phyloP scores from a whole-genome alignment of 2,888 invertebrate species.

The Drosophila sordidapex region DNA sequence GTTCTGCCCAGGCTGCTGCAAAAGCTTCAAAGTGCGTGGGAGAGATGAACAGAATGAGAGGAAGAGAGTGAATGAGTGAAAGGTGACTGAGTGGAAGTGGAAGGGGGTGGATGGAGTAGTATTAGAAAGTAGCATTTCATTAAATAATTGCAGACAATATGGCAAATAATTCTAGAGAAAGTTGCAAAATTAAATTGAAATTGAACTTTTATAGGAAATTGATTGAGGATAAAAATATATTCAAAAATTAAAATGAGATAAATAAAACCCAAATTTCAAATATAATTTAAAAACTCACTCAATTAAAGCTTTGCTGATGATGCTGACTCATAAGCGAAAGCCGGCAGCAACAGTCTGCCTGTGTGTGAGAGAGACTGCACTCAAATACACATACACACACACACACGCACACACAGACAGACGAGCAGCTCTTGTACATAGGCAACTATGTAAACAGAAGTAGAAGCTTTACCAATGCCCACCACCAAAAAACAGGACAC shows the following conservation, averaged over 20 bases:
- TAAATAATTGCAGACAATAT: slow-evolving; percentile 10
- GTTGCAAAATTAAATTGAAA: neutral
- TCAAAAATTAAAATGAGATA: neutral
- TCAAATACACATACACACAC: slow-evolving; percentile 14
- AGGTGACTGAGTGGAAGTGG: fast-evolving
- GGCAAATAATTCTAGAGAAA: neutral
- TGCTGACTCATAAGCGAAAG: slow-evolving; percentile 61
- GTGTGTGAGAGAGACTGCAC: slow-evolving; percentile 19
- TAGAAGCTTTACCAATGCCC: slow-evolving; percentile 56
- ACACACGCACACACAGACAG: neutral
- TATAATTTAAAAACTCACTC: slow-evolving; percentile 48
- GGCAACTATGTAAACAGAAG: slow-evolving; percentile 68
- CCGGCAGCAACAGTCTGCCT: slow-evolving; percentile 78
- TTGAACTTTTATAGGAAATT: neutral
- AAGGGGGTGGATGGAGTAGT: too few species aligned
- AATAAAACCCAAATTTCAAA: neutral
- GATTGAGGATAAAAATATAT: neutral
- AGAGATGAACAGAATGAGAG: neutral
- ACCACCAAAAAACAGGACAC: slow-evolving; percentile 68
- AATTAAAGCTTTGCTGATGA: slow-evolving; percentile 39
- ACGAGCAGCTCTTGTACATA: slow-evolving; percentile 51
- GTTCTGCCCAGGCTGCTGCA: slow-evolving; percentile 15
- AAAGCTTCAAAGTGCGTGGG: slow-evolving; percentile 26
- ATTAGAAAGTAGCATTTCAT: slow-evolving; percentile 15
- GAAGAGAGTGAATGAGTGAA: neutral